Evolutionary conservation across 2,888 invertebrate species (phyloP), one percentile per base, ranked within the genome.

Genomic region (Pollenia amentaria): DNA sequence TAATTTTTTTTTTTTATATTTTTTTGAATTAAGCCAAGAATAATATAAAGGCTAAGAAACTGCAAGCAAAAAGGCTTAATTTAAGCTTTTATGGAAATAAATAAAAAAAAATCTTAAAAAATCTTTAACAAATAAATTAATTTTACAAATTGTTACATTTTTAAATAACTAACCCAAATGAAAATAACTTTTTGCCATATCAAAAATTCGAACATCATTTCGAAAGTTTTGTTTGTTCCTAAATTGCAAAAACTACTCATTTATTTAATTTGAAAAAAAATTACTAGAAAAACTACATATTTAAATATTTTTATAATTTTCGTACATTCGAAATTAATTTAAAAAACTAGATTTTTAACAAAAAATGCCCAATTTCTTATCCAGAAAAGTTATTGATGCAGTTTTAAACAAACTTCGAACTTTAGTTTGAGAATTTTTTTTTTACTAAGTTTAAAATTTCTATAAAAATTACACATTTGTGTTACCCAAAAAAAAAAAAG

Each of bases 201-300:
- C 55, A 21, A 67, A 67, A 67, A 67, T 48, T 69, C 69, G 51
- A 69, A 69, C 51, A 7, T 69, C 38, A 69, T 0, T 60, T 60
- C 40, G 9, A 62, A 62, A 16, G 0, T 29, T 29, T 29, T 4
- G 29, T 6, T 29, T 29, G 29, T 29, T 29, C 6, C 29, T 29
- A 29, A 29, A 29, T 29, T 29, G 29, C 29, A 29, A 6, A 29
- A 6, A 29, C 29, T 29, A 29, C 29, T 29, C 6, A 29, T 29
- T 29, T 29, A 29, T 29, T 29, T 3, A 29, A 29, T 29, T 6
- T 29, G 29, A 29, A 29, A 29, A 29, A 29, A 29, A 29, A 29
- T 29, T 29, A 29, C 29, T 6, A 3, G 29, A 29, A 29, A 29
- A 29, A 29, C 29, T 29, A 29, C 29, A 29, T 1, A 6, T 6